Percentiles rank a stretch among this genome's conserved stretches.
Conservation (phyloP, 1,140 invertebrate genomes). For the Drosophila santomea region DNA sequence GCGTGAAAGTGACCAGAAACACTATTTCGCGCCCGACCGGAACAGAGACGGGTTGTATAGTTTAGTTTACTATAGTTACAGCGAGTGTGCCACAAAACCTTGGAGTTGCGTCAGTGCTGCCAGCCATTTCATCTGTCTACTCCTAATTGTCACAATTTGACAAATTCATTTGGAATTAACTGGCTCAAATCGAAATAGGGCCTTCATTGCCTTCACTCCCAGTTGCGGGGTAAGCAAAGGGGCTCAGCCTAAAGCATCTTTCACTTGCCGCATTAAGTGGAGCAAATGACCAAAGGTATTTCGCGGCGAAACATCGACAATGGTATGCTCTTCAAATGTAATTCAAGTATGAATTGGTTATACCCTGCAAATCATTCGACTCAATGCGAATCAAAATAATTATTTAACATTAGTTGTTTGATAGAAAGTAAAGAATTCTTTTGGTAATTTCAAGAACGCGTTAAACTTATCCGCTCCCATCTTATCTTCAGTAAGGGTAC, state of each 20-base stretch:
- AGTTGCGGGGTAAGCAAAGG: background rate
- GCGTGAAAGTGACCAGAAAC: constrained; percentile 62
- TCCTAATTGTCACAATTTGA: constrained; percentile 72
- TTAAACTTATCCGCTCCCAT: background rate
- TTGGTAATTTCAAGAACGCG: too few species aligned
- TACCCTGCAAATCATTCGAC: too few species aligned
- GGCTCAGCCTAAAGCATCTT: constrained; percentile 50
- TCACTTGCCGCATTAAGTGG: constrained; percentile 62
- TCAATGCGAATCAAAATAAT: too few species aligned
- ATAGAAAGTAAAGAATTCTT: too few species aligned
- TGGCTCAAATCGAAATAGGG: constrained; percentile 31
- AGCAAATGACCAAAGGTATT: constrained; percentile 50
- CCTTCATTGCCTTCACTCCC: constrained; percentile 60
- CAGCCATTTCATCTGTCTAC: constrained; percentile 35
- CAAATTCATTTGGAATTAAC: constrained; percentile 73
- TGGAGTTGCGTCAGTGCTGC: constrained; percentile 53
- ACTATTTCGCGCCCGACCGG: constrained; percentile 58
- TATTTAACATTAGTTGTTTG: too few species aligned
- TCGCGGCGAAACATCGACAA: background rate
- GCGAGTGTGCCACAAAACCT: constrained; percentile 44
- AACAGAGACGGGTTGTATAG: constrained; percentile 45
- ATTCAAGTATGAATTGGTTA: too few species aligned
- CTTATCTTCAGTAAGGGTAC: background rate
- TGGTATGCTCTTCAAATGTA: background rate
- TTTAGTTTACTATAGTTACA: background rate